Conservation (phyloP, 2,797 vertebrate species). For the Rhinella marina region DNA sequence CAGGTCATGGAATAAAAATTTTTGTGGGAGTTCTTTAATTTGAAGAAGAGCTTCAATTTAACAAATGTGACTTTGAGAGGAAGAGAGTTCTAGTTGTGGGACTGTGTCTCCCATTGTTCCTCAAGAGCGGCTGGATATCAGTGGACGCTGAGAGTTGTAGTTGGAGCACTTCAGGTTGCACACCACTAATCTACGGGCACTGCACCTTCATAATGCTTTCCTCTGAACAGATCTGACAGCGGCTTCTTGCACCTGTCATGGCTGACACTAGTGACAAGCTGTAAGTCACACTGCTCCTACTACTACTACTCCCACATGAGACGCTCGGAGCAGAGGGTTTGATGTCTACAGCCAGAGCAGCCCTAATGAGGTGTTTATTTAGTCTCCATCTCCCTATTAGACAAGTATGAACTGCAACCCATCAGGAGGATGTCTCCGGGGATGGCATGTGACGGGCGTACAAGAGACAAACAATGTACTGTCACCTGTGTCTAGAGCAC, state of each 20-base stretch:
- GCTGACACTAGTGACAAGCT: not conserved
- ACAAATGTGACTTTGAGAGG: too few relatives aligned
- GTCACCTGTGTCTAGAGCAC: slow-evolving; percentile 37
- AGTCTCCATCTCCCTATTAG: slow-evolving; percentile 44
- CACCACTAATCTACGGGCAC: not conserved
- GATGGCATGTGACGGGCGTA: not conserved
- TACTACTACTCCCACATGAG: not conserved
- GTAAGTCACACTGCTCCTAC: not conserved
- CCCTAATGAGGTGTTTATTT: slow-evolving; percentile 45
- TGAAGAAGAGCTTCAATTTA: too few relatives aligned
- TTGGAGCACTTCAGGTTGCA: not conserved
- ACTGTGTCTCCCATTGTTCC: too few relatives aligned
- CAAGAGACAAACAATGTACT: slow-evolving; percentile 27
- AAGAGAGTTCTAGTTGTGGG: too few relatives aligned
- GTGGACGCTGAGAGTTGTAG: not conserved
- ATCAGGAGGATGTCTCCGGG: slow-evolving; percentile 15
- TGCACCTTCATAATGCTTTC: not conserved
- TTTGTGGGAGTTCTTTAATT: too few relatives aligned
- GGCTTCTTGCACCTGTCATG: slow-evolving; percentile 1
- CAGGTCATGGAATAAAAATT: too few relatives aligned
- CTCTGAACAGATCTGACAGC: not conserved
- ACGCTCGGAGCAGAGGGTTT: not conserved
- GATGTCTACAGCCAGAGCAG: not conserved
- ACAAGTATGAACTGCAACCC: slow-evolving; percentile 17
- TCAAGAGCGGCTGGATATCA: not conserved